Conservation (phyloP, 2,113 vertebrate genomes). For the Mixornis gularis region DNA sequence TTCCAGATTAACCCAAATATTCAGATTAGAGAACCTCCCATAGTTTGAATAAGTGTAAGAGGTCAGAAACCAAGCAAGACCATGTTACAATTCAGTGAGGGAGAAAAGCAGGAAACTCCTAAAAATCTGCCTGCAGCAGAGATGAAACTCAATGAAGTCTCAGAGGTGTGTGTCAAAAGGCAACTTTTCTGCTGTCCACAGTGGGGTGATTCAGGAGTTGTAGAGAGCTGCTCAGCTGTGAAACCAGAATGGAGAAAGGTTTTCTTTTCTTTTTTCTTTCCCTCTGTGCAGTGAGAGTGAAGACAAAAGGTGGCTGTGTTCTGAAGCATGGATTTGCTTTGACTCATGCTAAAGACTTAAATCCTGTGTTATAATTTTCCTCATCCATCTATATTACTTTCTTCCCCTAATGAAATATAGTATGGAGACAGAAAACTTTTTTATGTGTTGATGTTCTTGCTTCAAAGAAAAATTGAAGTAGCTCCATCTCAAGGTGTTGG, state of each 20-base stretch:
- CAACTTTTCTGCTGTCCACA: neutral
- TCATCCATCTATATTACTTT: neutral
- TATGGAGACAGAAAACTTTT: neutral
- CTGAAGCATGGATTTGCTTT: neutral
- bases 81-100: neutral
- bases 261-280: neutral
- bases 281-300: neutral
- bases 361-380: neutral
- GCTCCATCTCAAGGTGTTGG: neutral
- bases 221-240: neutral
- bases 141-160: neutral
- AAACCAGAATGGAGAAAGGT: neutral
- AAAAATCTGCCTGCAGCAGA: neutral
- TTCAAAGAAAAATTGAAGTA: neutral
- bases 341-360: neutral
- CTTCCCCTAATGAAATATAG: neutral
- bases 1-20: neutral
- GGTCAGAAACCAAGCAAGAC: rapidly evolving
- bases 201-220: neutral
- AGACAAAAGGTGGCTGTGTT: neutral
- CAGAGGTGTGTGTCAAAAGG: rapidly evolving
- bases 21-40: neutral
- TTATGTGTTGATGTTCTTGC: neutral
- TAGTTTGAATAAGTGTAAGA: neutral
- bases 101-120: neutral